These are phyloP conservation scores for Gavialis gangeticus DNA, from an alignment of 2,113 vertebrate species.

Conservation along the genomic window DNA sequence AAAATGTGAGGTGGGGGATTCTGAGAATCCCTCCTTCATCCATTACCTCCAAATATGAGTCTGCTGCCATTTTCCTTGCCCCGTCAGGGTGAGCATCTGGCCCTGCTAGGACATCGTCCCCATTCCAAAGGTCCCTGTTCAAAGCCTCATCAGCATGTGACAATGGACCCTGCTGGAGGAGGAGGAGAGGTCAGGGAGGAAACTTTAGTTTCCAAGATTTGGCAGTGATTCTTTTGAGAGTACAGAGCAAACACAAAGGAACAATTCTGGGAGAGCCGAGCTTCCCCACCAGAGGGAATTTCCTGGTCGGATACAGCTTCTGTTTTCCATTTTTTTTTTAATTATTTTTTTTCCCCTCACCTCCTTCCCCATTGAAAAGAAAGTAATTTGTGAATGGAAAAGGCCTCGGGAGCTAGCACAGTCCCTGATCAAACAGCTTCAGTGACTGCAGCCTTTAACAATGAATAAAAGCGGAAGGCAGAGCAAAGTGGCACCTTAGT, in stretches of 20 bases:
- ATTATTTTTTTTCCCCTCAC: not conserved
- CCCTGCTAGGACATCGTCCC: not conserved
- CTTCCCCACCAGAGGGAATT: not conserved
- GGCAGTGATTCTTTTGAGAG: not conserved
- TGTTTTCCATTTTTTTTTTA: not conserved
- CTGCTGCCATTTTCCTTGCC: not conserved
- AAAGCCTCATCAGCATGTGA: not conserved
- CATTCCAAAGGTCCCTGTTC: not conserved
- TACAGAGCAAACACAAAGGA: slow-evolving; percentile 54
- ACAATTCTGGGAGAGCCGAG: slow-evolving; percentile 74
- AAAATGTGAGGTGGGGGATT: not conserved
- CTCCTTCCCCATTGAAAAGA: not conserved
- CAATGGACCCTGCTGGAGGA: not conserved
- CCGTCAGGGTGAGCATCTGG: not conserved
- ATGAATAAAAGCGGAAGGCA: rapidly evolving
- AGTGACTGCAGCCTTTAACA: not conserved
- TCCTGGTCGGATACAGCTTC: slow-evolving; percentile 10
- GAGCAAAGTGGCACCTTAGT: not conserved
- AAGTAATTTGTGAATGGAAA: slow-evolving; percentile 11
- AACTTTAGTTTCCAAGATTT: not conserved
- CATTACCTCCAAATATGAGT: not conserved
- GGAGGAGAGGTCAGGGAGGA: not conserved
- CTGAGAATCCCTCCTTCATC: not conserved
- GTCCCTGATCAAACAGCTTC: not conserved
- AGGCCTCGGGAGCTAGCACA: not conserved